These are phyloP conservation scores for Paradoxurus hermaphroditus DNA, from an alignment of 2,113 vertebrate genomes.

Conservation along the genomic window DNA sequence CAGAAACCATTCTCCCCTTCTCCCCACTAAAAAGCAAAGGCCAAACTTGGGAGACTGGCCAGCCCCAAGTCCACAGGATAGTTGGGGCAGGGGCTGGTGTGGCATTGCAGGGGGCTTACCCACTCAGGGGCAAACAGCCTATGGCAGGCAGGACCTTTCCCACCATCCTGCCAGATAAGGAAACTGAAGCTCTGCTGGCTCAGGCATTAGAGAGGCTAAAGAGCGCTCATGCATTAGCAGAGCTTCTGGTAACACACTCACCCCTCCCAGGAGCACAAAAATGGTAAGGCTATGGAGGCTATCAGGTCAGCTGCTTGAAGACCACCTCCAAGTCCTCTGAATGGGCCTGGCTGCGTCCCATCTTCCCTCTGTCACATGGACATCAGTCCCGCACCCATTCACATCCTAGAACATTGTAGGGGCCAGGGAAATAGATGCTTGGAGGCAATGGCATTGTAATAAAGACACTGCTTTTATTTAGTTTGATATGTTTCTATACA, in stretches of 20 bases:
- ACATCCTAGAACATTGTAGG: not conserved
- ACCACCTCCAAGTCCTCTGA: not conserved
- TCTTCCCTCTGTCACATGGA: not conserved
- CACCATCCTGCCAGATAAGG: not conserved
- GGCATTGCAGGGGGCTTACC: not conserved
- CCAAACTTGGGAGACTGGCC: not conserved
- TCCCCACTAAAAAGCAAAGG: not conserved
- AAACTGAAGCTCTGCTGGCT: not conserved
- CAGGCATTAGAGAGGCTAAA: not conserved
- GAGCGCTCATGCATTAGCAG: not conserved
- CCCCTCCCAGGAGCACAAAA: not conserved
- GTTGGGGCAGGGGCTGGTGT: not conserved
- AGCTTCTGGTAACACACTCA: not conserved
- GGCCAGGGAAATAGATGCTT: slow-evolving; percentile 4
- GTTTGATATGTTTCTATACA: slow-evolving; percentile 81
- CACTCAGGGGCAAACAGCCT: not conserved
- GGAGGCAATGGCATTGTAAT: slow-evolving; percentile 68
- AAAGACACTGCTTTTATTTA: slow-evolving; percentile 83
- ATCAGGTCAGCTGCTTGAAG: not conserved
- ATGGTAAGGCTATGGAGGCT: not conserved
- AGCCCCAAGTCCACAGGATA: not conserved
- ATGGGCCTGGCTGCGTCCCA: not conserved
- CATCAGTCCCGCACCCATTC: not conserved
- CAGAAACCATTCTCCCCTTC: not conserved
- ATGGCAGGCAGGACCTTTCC: not conserved